Conservation (phyloP, 2,113 vertebrate species). For the Fukomys damarensis region DNA sequence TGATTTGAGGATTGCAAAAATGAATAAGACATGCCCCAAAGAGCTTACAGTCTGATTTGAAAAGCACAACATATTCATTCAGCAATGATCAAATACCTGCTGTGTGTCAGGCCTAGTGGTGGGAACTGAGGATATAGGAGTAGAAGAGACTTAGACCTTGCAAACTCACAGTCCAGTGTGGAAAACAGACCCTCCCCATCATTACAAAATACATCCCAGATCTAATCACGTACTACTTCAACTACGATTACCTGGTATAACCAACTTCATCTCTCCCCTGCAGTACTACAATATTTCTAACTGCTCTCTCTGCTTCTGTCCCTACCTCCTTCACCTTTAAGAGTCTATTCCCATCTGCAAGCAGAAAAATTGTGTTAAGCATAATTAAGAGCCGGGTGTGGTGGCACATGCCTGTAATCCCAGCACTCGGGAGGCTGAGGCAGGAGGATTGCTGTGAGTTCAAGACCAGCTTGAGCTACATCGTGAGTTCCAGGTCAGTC, state of each 20-base stretch:
- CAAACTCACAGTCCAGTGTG: background rate
- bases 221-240: background rate
- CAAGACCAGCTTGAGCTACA: too few relatives aligned
- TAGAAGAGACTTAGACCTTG: background rate
- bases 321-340: background rate
- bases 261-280: background rate
- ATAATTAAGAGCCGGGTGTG: background rate
- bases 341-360: conserved; percentile 18
- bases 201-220: conserved; percentile 36
- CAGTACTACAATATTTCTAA: conserved; percentile 1
- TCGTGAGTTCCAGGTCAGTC: too few relatives aligned
- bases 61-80: conserved; percentile 23
- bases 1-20: background rate
- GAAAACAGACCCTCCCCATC: background rate
- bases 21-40: background rate
- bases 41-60: conserved; percentile 32
- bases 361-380: conserved; percentile 20
- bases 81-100: background rate
- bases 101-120: conserved; percentile 4
- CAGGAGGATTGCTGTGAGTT: too few relatives aligned
- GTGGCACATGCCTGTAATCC: too few relatives aligned
- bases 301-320: background rate
- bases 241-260: background rate
- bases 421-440: too few relatives aligned
- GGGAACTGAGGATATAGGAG: conserved; percentile 21